Conservation (phyloP, 2,797 vertebrate genomes). For the Oreortyx pictus region DNA sequence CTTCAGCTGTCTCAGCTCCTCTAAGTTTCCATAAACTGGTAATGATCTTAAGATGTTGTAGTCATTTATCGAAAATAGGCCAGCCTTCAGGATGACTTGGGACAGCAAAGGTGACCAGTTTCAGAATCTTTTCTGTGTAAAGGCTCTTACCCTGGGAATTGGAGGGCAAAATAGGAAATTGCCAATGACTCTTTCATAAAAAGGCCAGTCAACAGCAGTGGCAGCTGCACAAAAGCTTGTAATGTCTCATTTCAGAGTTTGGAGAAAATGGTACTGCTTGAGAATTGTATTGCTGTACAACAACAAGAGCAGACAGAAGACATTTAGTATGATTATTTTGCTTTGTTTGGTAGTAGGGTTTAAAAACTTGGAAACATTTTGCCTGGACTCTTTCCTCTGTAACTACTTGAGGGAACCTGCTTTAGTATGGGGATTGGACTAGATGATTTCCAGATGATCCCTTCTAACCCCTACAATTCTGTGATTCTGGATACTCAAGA, state of each 20-base stretch:
- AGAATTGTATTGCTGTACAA: conserved; percentile 3
- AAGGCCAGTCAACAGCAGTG: not conserved
- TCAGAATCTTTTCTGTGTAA: conserved; percentile 1
- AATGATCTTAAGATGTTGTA: not conserved
- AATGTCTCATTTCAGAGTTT: conserved; percentile 4
- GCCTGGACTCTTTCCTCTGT: not conserved
- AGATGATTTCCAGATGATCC: no score
- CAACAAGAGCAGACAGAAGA: not conserved
- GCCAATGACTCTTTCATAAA: not conserved
- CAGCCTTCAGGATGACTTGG: not conserved
- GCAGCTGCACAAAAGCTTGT: conserved; percentile 40
- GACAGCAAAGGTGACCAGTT: not conserved
- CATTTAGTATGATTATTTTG: conserved; percentile 36
- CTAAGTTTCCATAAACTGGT: not conserved
- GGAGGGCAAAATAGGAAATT: conserved; percentile 22
- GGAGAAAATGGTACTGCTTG: conserved; percentile 6
- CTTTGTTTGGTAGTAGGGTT: not conserved
- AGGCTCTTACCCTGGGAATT: not conserved
- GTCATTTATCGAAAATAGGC: not conserved
- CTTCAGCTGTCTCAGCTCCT: not conserved
- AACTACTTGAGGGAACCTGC: no score
- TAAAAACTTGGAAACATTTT: not conserved
- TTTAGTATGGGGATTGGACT: no score
- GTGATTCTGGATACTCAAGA: not conserved
- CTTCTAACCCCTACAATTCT: no score